A percentile compares a stretch with the other conserved stretches of the same genome.
Conservation (phyloP, 2,797 vertebrate species). For the Glossophaga mutica region DNA sequence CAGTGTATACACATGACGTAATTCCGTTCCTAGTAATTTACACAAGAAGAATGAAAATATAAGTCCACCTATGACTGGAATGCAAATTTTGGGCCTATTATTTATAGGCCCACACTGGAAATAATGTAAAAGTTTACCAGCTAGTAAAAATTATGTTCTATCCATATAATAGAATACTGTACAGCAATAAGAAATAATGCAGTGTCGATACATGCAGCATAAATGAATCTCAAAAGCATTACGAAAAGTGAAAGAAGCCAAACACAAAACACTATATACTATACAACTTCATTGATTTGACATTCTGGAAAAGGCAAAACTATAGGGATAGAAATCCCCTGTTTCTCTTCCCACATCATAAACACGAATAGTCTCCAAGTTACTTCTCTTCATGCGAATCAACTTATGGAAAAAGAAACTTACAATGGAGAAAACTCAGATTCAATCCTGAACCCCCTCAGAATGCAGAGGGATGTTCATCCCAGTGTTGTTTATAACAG, state of each 20-base stretch:
- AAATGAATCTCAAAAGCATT: neutral
- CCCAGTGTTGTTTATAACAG: neutral
- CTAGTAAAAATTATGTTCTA: neutral
- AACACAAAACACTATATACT: neutral
- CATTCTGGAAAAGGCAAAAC: neutral
- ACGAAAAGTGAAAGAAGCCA: neutral
- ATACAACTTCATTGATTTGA: neutral
- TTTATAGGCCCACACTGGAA: neutral
- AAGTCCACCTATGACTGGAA: neutral
- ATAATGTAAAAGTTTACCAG: slow-evolving; percentile 35
- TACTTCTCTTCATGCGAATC: slow-evolving; percentile 3
- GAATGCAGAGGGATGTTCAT: neutral
- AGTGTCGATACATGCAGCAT: neutral
- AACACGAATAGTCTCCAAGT: neutral
- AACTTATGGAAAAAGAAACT: neutral
- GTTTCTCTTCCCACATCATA: neutral
- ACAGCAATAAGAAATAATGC: neutral
- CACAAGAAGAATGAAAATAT: slow-evolving; percentile 13
- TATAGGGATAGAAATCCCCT: neutral
- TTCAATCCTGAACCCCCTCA: neutral
- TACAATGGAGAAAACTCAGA: neutral
- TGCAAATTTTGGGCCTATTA: neutral
- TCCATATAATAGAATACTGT: neutral
- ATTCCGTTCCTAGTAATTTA: slow-evolving; percentile 35
- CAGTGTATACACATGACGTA: neutral